Evolutionary conservation across 1,140 invertebrate species (phyloP).

Genomic region (Heliothis virescens): DNA sequence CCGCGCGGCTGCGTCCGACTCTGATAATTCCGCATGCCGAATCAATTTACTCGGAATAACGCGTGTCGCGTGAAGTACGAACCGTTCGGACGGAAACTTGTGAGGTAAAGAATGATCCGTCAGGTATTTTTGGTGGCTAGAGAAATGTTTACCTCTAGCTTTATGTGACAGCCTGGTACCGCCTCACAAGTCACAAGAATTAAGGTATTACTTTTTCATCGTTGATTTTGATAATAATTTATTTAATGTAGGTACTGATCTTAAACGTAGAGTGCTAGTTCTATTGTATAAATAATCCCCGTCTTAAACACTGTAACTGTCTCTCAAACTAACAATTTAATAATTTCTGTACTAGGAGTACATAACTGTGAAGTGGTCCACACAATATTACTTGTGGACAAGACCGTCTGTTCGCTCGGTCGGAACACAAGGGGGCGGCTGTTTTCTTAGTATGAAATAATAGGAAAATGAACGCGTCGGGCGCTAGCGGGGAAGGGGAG

Average conservation of each 20-base stretch:
- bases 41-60: slow-evolving; percentile 37
- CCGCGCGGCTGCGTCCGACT: slow-evolving; percentile 8
- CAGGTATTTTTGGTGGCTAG: neutral
- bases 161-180: no score
- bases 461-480: slow-evolving; percentile 34
- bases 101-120: neutral
- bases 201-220: no score
- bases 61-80: slow-evolving; percentile 7
- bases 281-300: neutral
- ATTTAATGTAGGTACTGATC: no score
- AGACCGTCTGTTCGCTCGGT: slow-evolving; percentile 7
- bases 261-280: no score
- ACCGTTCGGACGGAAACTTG: neutral
- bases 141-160: neutral
- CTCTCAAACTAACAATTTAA: neutral
- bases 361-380: neutral
- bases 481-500: neutral
- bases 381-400: slow-evolving; percentile 28
- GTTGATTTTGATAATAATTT: no score
- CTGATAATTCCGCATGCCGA: slow-evolving; percentile 32
- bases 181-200: no score
- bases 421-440: slow-evolving; percentile 31
- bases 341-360: neutral
- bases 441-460: slow-evolving; percentile 42
- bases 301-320: neutral